Percentiles rank a stretch among this genome's conserved stretches.
These are phyloP conservation scores for Incurvaria masculella DNA, from an alignment of 2,888 invertebrate species.

Conservation along the genomic window DNA sequence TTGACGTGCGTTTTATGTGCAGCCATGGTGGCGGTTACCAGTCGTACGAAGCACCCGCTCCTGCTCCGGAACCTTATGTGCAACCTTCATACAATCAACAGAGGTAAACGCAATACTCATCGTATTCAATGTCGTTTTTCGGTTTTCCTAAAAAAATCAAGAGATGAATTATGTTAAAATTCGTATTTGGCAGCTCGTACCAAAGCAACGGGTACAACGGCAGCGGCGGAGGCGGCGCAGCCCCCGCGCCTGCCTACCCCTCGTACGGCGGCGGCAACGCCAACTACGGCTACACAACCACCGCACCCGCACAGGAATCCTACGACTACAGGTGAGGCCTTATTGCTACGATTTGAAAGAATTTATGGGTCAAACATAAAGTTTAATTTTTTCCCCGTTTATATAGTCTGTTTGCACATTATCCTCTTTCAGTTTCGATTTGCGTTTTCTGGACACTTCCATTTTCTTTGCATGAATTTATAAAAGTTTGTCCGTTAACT, in stretches of 20 bases:
- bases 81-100: slow-evolving; percentile 35
- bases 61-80: slow-evolving; percentile 36
- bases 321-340: slow-evolving; percentile 37
- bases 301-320: slow-evolving; percentile 37
- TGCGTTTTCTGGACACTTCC: too few relatives aligned
- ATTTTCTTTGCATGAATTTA: too few relatives aligned
- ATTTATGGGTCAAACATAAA: too few relatives aligned
- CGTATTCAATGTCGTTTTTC: too few relatives aligned
- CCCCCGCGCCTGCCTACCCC: slow-evolving; percentile 36
- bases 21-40: slow-evolving; percentile 47
- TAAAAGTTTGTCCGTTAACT: too few relatives aligned
- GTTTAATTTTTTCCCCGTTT: too few relatives aligned
- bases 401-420: too few relatives aligned
- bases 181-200: slow-evolving; percentile 41
- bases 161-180: slow-evolving; percentile 13
- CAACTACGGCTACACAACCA: slow-evolving; percentile 40
- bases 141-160: slow-evolving; percentile 9
- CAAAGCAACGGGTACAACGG: slow-evolving; percentile 33
- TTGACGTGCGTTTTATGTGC: slow-evolving; percentile 10
- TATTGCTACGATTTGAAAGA: too few relatives aligned
- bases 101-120: too few relatives aligned
- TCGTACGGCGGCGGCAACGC: slow-evolving; percentile 29
- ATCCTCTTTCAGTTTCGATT: too few relatives aligned
- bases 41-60: slow-evolving; percentile 38
- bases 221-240: not conserved